Evolutionary conservation across 2,113 vertebrate genomes (phyloP).

Genomic region (Tachuris rubrigastra): DNA sequence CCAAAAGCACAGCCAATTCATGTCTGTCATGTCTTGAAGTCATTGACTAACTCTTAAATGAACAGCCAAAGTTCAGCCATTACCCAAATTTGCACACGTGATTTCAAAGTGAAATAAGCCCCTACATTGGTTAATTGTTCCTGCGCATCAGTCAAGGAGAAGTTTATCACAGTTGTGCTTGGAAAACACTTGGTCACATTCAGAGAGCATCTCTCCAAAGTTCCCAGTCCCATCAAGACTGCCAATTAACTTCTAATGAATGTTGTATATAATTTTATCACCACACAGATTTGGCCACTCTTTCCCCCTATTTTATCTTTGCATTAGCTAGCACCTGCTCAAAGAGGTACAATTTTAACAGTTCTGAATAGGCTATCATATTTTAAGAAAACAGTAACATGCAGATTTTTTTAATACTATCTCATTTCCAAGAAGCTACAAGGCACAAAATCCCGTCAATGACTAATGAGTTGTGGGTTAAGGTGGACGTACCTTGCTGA

Average conservation of each 20-base stretch:
- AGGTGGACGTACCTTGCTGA: constrained; percentile 78
- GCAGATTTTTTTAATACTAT: constrained; percentile 14
- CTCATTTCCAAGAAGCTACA: constrained; percentile 20
- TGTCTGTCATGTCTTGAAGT: not conserved
- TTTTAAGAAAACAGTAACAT: constrained; percentile 3
- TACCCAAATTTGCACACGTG: fast-evolving
- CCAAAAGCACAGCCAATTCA: not conserved
- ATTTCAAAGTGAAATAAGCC: not conserved
- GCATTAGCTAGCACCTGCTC: not conserved
- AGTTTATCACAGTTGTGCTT: not conserved
- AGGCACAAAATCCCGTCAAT: constrained; percentile 41
- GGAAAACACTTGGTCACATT: not conserved
- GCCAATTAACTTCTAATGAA: constrained; percentile 15
- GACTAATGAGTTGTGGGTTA: constrained; percentile 78
- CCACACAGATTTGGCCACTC: not conserved
- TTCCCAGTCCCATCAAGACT: not conserved
- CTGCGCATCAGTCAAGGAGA: not conserved
- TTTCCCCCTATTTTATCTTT: not conserved
- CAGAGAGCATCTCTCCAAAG: not conserved
- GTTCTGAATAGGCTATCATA: not conserved
- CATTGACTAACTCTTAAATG: not conserved
- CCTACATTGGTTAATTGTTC: not conserved
- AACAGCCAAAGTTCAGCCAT: fast-evolving
- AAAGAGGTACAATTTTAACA: not conserved
- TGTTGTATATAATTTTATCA: not conserved